A percentile compares a stretch with the other conserved stretches of the same genome.
These are phyloP conservation scores for Aythya baeri DNA, from an alignment of 2,113 vertebrate genomes.

Conservation along the genomic window DNA sequence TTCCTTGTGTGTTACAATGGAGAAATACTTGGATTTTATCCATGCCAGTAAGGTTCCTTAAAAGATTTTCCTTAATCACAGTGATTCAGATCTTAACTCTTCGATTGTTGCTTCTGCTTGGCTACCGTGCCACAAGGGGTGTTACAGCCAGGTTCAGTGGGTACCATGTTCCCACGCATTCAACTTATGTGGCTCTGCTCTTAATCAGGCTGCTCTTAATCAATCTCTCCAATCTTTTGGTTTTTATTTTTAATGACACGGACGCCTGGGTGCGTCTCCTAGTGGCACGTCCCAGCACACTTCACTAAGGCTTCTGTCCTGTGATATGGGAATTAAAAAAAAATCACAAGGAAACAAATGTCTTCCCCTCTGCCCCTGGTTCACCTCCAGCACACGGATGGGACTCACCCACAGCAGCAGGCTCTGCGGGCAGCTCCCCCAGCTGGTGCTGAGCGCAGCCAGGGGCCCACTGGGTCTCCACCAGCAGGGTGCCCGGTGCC, in stretches of 20 bases:
- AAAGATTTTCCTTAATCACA: not conserved
- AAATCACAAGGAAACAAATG: not conserved
- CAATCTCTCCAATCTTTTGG: not conserved
- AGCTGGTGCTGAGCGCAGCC: not conserved
- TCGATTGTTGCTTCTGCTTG: not conserved
- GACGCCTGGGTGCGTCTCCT: not conserved
- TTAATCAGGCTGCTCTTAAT: not conserved
- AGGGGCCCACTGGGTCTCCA: not conserved
- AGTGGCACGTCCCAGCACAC: not conserved
- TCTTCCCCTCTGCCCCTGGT: not conserved
- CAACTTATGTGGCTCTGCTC: not conserved
- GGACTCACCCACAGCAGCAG: not conserved
- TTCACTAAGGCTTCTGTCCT: not conserved
- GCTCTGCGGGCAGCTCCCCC: not conserved
- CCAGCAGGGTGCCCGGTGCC: not conserved
- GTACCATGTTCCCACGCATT: not conserved
- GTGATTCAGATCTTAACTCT: conserved; percentile 2
- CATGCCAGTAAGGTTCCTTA: not conserved
- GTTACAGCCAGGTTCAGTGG: not conserved
- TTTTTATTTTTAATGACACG: not conserved
- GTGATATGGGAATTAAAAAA: too few relatives aligned
- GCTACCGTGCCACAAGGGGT: too few relatives aligned
- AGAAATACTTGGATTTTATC: not conserved
- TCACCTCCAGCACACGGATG: not conserved
- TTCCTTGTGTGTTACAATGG: not conserved